Base-by-base conservation (phyloP, 2,113 vertebrate species). In the Lagopus leucura region DNA sequence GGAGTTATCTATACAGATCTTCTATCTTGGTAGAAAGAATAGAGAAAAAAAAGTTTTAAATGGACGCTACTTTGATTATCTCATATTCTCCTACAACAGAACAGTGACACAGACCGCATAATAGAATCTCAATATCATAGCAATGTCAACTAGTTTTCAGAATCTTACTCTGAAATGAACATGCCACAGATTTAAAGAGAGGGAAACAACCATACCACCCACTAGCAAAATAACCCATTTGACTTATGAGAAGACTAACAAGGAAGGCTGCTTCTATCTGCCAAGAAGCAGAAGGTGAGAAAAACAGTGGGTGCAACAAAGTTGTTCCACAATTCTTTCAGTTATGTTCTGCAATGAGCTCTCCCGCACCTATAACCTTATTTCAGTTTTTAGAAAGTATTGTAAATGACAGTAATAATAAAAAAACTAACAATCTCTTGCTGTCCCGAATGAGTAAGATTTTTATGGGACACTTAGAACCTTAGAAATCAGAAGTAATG, bases 231-330 rank as follows among this genome's bases (percentile, higher is more conserved):
- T 84, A 93, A 90, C 24, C 36, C 70, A 47, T 78, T 67, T 86
- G 82, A 45, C 34, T 43, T 47, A 19, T 21, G 67, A 40, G 84
- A 34, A 80, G 82, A 77, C 22, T 24, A 43, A 82, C 48, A 80
- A 76, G 12, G 12, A 73, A 81, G 57, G 92, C n/a, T 76, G 52
- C 15, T 94, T 43, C 63, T 54, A 57, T 61, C 40, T 88, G 71
- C 52, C 50, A 92, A 87, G 24, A 89, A 67, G 57, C 52, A 90
- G 83, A 94, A 86, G 77, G 47, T 0, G 1, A 92, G 87, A 78
- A 95, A 90, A 84, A 57, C 32, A 42, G 32, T 77, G 50, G 57
- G 17, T 61, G n/a, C 57, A 88, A 42, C 47, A 78, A 71, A 38
- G 8, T 14, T 78, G 50, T 20, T 52, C 74, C 52, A 16, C 71